Conservation (phyloP, 2,888 invertebrate species). For the Drosophila planitibia region DNA sequence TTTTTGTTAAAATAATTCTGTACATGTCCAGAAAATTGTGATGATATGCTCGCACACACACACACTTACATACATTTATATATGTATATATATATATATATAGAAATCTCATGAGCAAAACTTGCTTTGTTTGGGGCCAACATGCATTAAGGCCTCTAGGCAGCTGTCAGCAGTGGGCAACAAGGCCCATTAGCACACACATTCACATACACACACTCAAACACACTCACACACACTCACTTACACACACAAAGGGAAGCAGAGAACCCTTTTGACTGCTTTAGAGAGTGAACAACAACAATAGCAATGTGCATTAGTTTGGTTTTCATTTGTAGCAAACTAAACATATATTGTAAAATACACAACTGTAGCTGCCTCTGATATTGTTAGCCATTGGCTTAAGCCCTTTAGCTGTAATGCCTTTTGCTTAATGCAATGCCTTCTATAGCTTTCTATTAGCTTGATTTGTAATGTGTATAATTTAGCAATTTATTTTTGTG, state of each 20-base stretch:
- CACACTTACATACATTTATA: not conserved
- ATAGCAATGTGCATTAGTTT: constrained; percentile 52
- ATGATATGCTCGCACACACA: constrained; percentile 22
- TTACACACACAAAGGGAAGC: not conserved
- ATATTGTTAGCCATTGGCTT: constrained; percentile 2
- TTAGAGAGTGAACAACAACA: constrained; percentile 39
- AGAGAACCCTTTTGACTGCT: constrained; percentile 47
- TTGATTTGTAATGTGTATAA: constrained; percentile 3
- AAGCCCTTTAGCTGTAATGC: constrained; percentile 18
- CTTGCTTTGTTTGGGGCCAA: constrained; percentile 61
- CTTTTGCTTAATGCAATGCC: constrained; percentile 5
- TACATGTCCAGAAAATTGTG: constrained; percentile 19
- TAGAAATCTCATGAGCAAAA: constrained; percentile 39
- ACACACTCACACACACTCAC: not conserved
- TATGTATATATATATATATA: not conserved
- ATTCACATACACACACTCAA: not conserved
- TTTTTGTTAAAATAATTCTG: constrained; percentile 2
- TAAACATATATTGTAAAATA: constrained; percentile 30
- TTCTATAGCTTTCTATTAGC: constrained; percentile 7
- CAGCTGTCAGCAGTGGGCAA: constrained; percentile 57
- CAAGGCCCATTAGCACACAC: constrained; percentile 36
- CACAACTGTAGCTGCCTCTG: constrained; percentile 23
- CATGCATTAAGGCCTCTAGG: constrained; percentile 51
- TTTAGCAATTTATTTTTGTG: not conserved
- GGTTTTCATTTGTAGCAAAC: constrained; percentile 40